Conservation (phyloP, 2,888 invertebrate genomes). For the Metopia argyrocephala region DNA sequence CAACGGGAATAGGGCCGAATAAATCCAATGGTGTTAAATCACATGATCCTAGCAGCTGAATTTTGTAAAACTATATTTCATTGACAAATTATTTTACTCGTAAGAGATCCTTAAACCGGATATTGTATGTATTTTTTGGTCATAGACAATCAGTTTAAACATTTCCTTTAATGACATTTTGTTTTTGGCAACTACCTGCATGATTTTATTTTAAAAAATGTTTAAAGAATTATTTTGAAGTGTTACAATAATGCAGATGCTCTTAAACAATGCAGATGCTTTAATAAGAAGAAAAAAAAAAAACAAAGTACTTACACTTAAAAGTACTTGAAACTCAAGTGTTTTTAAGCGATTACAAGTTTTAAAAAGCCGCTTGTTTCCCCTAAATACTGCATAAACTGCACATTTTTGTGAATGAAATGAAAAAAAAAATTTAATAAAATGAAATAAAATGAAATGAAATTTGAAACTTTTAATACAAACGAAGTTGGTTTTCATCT, state of each 20-base stretch:
- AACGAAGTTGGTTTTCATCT: conserved; percentile 24
- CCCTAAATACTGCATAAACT: conserved; percentile 34
- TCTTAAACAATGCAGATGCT: conserved; percentile 31
- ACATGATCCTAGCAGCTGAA: no score
- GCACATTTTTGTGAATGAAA: conserved; percentile 37
- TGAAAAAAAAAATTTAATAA: no score
- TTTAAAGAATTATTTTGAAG: no score
- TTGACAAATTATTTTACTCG: no score
- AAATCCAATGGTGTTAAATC: no score
- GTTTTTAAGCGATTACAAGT: conserved; percentile 37
- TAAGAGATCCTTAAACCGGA: no score
- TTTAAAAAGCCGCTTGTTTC: conserved; percentile 19
- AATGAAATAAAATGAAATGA: no score
- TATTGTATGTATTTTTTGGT: neutral
- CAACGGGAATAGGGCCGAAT: no score
- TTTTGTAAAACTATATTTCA: no score
- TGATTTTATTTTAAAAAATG: conserved; percentile 3
- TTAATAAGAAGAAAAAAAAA: neutral
- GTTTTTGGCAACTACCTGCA: conserved; percentile 47
- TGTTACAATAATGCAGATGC: no score
- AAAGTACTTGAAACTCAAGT: conserved; percentile 34
- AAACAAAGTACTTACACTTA: conserved; percentile 20
- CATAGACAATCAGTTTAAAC: neutral
- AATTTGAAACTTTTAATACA: conserved; percentile 49
- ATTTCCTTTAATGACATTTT: neutral